phyloP scores from a whole-genome alignment of 35 echinoderm and acorn worm species.

The Eucidaris tribuloides region DNA sequence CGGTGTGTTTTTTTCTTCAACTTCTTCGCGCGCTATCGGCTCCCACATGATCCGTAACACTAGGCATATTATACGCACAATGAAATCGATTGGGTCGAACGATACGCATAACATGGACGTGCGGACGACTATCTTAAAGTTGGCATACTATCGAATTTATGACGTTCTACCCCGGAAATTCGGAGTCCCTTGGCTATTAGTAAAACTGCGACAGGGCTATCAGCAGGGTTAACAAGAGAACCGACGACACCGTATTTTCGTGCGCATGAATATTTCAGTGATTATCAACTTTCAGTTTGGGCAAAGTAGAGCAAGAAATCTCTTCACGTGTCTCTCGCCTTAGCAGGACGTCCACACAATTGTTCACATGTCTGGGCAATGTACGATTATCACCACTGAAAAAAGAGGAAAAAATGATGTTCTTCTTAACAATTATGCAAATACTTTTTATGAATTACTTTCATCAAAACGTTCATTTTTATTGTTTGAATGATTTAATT shows the following conservation, averaged over 20 bases:
- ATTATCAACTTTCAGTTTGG: constrained; percentile 30
- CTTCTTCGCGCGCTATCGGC: not conserved
- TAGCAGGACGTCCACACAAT: no score
- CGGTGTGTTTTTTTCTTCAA: not conserved
- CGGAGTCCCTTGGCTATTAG: constrained; percentile 25
- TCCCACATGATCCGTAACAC: constrained; percentile 23
- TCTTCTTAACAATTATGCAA: no score
- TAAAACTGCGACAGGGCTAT: constrained; percentile 4
- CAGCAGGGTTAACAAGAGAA: not conserved
- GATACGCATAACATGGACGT: constrained; percentile 32
- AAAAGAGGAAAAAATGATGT: no score
- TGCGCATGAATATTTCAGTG: constrained; percentile 33
- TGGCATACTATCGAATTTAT: not conserved
- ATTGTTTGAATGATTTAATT: no score
- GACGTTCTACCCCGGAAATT: constrained; percentile 15
- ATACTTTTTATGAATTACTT: no score
- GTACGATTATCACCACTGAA: no score
- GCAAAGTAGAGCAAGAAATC: no score
- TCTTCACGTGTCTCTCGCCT: no score
- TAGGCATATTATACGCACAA: constrained; percentile 13
- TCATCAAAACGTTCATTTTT: no score
- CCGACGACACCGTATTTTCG: constrained; percentile 8
- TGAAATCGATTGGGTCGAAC: constrained; percentile 21
- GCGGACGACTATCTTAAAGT: not conserved
- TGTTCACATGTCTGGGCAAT: no score